Percentiles rank a stretch among this genome's conserved stretches.
Evolutionary conservation across 2,888 invertebrate genomes (phyloP).

Genomic region (Sympetrum striolatum): DNA sequence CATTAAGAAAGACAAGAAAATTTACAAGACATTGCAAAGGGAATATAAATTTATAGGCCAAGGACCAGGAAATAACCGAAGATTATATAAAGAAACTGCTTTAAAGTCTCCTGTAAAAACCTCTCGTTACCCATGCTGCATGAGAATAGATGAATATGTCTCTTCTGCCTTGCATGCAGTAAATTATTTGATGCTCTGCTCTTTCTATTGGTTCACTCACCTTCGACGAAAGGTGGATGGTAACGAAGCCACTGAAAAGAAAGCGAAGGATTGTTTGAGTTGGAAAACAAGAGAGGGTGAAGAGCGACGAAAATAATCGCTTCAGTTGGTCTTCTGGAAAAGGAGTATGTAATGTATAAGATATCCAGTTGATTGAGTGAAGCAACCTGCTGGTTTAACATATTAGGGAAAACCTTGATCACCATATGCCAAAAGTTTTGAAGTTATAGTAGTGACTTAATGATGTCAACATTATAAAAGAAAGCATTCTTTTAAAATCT

Average conservation of each 20-base stretch:
- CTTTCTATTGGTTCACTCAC: conserved; percentile 31
- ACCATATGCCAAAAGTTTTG: not conserved
- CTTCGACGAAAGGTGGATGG: conserved; percentile 27
- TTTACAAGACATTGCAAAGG: not conserved
- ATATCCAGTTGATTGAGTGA: not conserved
- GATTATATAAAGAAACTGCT: not conserved
- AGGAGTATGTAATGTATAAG: not conserved
- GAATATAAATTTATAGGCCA: not conserved
- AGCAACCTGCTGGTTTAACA: not conserved
- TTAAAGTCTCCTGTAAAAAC: not conserved
- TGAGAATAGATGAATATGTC: not conserved
- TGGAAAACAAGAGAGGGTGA: conserved; percentile 8
- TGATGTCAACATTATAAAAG: not conserved
- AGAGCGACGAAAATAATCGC: conserved; percentile 12
- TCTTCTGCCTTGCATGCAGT: not conserved
- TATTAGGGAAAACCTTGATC: not conserved
- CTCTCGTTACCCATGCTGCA: not conserved
- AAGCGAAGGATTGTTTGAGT: conserved; percentile 7
- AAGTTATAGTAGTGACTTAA: not conserved
- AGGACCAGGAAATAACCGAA: not conserved
- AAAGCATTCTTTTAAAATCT: not conserved
- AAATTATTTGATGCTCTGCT: not conserved
- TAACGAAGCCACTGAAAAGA: conserved; percentile 17
- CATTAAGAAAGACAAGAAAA: not conserved
- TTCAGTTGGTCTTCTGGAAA: not conserved